Evolutionary conservation across 2,113 vertebrate genomes (phyloP).

Genomic region (Tinamus guttatus): DNA sequence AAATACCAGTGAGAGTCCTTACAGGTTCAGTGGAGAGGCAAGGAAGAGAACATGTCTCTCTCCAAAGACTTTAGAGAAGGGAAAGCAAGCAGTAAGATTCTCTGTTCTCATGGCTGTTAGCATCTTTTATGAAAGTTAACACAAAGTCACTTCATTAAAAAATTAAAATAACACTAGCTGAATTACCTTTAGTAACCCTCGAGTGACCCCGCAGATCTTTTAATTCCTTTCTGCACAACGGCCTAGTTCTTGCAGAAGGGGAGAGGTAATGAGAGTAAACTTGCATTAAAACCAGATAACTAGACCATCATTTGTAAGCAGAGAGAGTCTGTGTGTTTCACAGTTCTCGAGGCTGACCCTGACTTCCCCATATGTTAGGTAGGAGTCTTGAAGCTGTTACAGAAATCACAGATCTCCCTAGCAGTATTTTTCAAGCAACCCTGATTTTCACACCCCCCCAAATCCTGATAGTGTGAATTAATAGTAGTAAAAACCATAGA

Average conservation of each 20-base stretch:
- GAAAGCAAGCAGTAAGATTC: background rate
- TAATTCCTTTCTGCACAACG: background rate
- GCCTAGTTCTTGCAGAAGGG: background rate
- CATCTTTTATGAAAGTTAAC: background rate
- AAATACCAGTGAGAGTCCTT: background rate
- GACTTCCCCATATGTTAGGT: background rate
- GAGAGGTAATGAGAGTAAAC: background rate
- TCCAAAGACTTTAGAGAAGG: background rate
- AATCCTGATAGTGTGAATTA: background rate
- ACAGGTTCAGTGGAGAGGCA: no score
- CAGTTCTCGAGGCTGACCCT: background rate
- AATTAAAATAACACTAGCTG: background rate
- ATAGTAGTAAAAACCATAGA: background rate
- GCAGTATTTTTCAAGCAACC: background rate
- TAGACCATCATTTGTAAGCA: background rate
- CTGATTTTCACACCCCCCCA: background rate
- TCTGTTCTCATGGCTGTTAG: background rate
- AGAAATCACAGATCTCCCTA: background rate
- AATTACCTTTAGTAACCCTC: background rate
- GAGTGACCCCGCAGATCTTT: background rate
- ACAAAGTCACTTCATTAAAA: background rate
- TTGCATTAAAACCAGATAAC: background rate
- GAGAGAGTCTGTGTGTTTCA: background rate
- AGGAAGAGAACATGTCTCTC: no score
- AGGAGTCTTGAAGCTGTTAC: background rate